Conservation (phyloP, 2,113 vertebrate species). For the Pao palembangensis region DNA sequence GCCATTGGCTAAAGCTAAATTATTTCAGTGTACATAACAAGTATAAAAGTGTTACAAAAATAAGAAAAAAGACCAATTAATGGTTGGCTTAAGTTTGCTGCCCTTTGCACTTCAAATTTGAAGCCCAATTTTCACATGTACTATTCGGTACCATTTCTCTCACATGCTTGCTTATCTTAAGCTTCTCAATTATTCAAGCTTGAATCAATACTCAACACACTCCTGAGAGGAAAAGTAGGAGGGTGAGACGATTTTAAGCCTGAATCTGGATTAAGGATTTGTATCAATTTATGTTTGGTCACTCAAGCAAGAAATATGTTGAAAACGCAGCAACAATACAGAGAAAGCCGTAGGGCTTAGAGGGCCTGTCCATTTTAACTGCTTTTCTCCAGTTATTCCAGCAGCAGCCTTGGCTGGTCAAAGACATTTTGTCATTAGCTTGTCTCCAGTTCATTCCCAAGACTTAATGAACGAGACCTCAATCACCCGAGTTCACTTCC, state of each 20-base stretch:
- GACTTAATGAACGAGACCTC: constrained; percentile 58
- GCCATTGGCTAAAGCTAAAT: neutral
- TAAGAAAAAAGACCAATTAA: constrained; percentile 36
- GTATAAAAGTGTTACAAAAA: neutral
- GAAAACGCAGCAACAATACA: constrained; percentile 54
- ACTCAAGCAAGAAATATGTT: constrained; percentile 60
- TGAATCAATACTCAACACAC: constrained; percentile 70
- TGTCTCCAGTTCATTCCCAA: constrained; percentile 46
- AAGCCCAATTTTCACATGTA: constrained; percentile 65
- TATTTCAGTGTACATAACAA: neutral
- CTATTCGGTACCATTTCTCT: constrained; percentile 64
- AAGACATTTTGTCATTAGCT: constrained; percentile 68
- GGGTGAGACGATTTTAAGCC: constrained; percentile 44
- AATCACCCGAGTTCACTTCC: constrained; percentile 56
- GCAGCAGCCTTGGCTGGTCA: constrained; percentile 44
- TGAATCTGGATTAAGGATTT: constrained; percentile 74
- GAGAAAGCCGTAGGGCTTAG: constrained; percentile 26
- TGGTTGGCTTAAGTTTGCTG: constrained; percentile 26
- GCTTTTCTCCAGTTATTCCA: constrained; percentile 61
- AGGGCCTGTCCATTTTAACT: constrained; percentile 43
- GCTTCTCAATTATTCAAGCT: constrained; percentile 76
- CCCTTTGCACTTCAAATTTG: constrained; percentile 40
- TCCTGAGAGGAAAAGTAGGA: constrained; percentile 54
- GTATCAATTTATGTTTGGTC: constrained; percentile 68
- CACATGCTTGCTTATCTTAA: constrained; percentile 66